phyloP scores from a whole-genome alignment of 2,113 vertebrate genomes.

The Lates calcarifer region DNA sequence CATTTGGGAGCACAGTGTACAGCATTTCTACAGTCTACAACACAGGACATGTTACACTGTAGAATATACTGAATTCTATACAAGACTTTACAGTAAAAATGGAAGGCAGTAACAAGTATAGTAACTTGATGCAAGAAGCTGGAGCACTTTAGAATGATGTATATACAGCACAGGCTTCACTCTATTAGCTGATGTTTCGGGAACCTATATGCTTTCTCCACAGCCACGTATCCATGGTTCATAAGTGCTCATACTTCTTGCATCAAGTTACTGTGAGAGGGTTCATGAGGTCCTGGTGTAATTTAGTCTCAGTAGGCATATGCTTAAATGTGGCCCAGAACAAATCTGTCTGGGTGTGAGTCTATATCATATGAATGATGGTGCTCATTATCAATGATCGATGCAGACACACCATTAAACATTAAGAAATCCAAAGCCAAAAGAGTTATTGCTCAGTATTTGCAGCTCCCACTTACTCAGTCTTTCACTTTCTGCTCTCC shows the following conservation, averaged over 20 bases:
- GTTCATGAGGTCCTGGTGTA: not conserved
- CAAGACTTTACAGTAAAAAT: not conserved
- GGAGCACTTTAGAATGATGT: not conserved
- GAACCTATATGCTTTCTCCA: not conserved
- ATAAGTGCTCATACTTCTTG: constrained; percentile 10
- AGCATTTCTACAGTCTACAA: not conserved
- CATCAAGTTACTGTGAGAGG: constrained; percentile 30
- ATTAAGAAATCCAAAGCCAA: not conserved
- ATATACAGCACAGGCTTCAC: not conserved
- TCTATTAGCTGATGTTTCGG: constrained; percentile 23
- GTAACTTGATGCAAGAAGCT: not conserved
- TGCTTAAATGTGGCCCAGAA: not conserved
- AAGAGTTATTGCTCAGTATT: not conserved
- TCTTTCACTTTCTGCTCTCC: not conserved
- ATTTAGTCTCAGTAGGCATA: not conserved
- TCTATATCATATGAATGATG: not conserved
- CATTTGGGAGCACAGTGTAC: not conserved
- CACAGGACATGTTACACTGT: not conserved
- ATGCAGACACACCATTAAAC: not conserved
- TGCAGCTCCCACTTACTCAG: not conserved
- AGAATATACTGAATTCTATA: not conserved
- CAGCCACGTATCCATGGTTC: not conserved
- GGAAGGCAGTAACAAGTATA: not conserved
- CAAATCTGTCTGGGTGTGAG: not conserved
- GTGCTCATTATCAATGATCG: not conserved